A percentile compares a stretch with the other conserved stretches of the same genome.
Conservation (phyloP, 2,797 vertebrate genomes). For the Pseudochaenichthys georgianus region DNA sequence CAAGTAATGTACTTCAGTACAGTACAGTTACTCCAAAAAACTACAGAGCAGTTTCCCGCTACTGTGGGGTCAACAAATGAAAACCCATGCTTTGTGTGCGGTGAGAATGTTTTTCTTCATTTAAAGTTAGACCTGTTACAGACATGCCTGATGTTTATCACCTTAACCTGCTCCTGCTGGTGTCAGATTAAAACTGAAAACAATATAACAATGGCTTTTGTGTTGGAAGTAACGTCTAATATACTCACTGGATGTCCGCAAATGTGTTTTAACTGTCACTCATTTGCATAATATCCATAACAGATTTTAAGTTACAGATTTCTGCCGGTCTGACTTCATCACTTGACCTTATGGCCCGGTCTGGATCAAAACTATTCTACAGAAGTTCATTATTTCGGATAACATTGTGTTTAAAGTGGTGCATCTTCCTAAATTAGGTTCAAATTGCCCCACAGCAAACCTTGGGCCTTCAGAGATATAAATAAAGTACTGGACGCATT, state of each 20-base stretch:
- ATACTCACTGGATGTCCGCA: too few relatives aligned
- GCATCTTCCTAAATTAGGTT: background rate
- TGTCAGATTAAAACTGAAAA: too few relatives aligned
- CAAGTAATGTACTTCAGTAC: too few relatives aligned
- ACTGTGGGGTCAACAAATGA: too few relatives aligned
- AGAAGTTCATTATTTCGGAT: background rate
- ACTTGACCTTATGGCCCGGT: background rate
- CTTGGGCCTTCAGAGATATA: background rate
- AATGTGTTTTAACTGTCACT: background rate
- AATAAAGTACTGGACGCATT: background rate
- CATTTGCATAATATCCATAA: background rate
- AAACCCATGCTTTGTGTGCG: too few relatives aligned
- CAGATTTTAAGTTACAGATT: background rate
- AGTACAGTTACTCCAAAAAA: background rate
- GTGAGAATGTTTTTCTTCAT: too few relatives aligned
- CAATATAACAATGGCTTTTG: too few relatives aligned
- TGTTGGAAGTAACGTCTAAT: too few relatives aligned
- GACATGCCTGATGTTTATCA: too few relatives aligned
- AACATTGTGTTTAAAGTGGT: background rate
- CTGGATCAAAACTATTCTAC: background rate
- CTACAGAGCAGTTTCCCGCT: too few relatives aligned
- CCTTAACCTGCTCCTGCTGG: too few relatives aligned
- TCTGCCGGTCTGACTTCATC: background rate
- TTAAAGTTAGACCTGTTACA: too few relatives aligned
- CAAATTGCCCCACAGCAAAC: background rate